These are phyloP conservation scores for Dicrurus megarhynchus DNA, from an alignment of 2,113 vertebrate species.

Conservation along the genomic window DNA sequence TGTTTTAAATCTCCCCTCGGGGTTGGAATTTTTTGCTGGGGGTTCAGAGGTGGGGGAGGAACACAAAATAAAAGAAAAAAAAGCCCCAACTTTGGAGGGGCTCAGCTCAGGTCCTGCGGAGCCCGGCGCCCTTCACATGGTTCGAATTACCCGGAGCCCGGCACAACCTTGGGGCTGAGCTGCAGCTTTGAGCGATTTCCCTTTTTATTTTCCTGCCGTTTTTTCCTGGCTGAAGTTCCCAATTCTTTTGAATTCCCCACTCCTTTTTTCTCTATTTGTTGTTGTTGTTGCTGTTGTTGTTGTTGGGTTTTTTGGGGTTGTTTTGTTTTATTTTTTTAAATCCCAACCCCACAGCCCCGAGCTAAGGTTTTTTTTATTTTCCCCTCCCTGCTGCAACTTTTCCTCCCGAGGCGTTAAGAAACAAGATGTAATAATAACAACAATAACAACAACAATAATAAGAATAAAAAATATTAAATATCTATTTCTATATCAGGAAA, in stretches of 20 bases:
- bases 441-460: too few species aligned
- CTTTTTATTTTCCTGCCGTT: not conserved
- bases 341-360: too few species aligned
- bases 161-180: not conserved
- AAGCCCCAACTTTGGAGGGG: too few species aligned
- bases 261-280: not conserved
- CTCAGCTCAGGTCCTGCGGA: not conserved
- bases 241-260: constrained; percentile 9
- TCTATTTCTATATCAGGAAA: not conserved
- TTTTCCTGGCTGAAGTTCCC: not conserved
- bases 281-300: too few species aligned
- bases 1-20: too few species aligned
- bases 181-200: constrained; percentile 12
- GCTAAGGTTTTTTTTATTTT: too few species aligned
- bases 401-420: constrained; percentile 1
- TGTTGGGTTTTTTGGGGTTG: too few species aligned
- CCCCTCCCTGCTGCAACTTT: not conserved
- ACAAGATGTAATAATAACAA: not conserved
- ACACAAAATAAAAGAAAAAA: too few species aligned
- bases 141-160: constrained; percentile 26
- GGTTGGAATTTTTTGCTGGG: too few species aligned
- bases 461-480: not conserved
- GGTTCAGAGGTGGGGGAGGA: too few species aligned
- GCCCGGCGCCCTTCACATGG: constrained; percentile 11
- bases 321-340: too few species aligned